Evolutionary conservation across 64 coral and sea anemone genomes (phyloP).

Genomic region (Dendrophyllia cribrosa): DNA sequence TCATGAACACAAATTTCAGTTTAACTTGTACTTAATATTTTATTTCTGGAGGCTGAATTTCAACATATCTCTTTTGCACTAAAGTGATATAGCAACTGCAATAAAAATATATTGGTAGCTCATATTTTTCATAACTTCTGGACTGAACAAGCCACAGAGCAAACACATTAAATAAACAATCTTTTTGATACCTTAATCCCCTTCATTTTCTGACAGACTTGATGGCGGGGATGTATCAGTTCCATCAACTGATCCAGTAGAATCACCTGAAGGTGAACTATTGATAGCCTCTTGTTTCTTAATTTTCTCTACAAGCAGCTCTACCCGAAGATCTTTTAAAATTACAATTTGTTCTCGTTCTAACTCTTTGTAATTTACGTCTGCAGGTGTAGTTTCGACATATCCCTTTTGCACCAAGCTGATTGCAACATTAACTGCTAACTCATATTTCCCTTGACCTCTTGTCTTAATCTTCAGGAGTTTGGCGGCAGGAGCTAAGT

Average conservation of each 20-base stretch:
- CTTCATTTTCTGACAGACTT: background rate
- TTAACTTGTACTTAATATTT: too few species aligned
- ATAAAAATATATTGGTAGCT: too few species aligned
- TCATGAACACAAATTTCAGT: too few species aligned
- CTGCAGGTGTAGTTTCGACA: background rate
- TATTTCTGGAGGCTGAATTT: too few species aligned
- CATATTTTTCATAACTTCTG: too few species aligned
- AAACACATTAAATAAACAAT: constrained; percentile 8
- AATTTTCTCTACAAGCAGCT: background rate
- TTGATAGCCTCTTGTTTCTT: background rate
- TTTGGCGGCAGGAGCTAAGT: constrained; percentile 15
- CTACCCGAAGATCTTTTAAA: background rate
- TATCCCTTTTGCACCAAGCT: background rate
- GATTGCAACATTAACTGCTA: background rate
- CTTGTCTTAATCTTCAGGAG: background rate
- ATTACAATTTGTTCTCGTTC: constrained; percentile 28
- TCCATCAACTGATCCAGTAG: constrained; percentile 37
- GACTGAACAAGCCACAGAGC: constrained; percentile 16
- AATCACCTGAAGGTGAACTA: background rate
- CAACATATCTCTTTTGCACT: too few species aligned
- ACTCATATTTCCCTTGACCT: constrained; percentile 14
- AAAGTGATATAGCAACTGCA: too few species aligned
- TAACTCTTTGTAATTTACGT: constrained; percentile 14
- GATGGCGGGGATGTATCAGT: background rate
- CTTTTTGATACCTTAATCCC: background rate